Evolutionary conservation across 1,140 invertebrate species (phyloP).

Genomic region (Physella acuta): DNA sequence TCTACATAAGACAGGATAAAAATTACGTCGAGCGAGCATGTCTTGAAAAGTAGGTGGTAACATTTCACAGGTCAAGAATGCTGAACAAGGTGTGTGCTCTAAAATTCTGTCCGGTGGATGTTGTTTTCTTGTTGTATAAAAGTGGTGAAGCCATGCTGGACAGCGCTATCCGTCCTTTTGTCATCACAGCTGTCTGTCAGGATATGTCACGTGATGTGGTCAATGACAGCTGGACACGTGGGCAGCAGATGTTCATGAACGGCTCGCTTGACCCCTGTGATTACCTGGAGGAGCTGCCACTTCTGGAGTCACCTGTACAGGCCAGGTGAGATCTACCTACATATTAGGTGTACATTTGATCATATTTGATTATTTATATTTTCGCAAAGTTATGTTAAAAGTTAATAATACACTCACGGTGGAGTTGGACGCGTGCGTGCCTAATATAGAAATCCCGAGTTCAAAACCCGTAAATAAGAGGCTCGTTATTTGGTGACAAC

Average conservation of each 20-base stretch:
- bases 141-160: constrained; percentile 56
- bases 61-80: too few species aligned
- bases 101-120: constrained; percentile 36
- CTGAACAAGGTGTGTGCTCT: constrained; percentile 8
- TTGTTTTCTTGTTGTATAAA: constrained; percentile 58
- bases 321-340: constrained; percentile 12
- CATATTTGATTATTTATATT: too few species aligned
- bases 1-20: too few species aligned
- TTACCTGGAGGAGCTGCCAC: not conserved
- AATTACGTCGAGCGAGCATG: too few species aligned
- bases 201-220: constrained; percentile 24
- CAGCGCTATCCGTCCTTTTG: constrained; percentile 52
- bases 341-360: too few species aligned
- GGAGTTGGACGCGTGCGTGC: too few species aligned
- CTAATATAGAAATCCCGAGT: too few species aligned
- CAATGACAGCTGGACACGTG: not conserved
- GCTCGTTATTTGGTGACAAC: too few species aligned
- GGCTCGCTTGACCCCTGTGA: constrained; percentile 2
- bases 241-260: not conserved
- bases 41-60: too few species aligned
- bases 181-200: constrained; percentile 50
- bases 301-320: not conserved
- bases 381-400: too few species aligned
- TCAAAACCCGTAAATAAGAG: too few species aligned
- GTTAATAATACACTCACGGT: too few species aligned